Evolutionary conservation across 2,113 vertebrate genomes (phyloP), one percentile per base, ranked within the genome.

Genomic region (Bufo gargarizans): DNA sequence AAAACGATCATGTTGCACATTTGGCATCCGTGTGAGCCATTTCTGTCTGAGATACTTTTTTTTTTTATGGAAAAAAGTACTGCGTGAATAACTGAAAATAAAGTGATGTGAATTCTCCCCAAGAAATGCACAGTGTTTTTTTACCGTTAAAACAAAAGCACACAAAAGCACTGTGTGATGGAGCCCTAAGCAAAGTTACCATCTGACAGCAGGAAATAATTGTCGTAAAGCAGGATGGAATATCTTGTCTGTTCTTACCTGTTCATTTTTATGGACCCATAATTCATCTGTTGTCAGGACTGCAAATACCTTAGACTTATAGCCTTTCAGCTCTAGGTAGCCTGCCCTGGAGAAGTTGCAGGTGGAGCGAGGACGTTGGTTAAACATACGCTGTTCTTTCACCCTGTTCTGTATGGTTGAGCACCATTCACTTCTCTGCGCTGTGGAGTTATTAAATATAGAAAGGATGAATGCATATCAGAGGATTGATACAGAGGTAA

Each of bases 251-350:
- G 5, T 55, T 22, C 93, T 8, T 91, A 99, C 98, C 97, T 99
- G 98, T 61, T 99, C 97, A 0, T 94, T 99, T 95, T 99, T 99
- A 94, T 99, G 96, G n/a, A 99, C 90, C 91, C 98, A 99, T 93
- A 99, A 94, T 93, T 98, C 96, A 0, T 98, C 96, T 0, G 95
- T 96, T 91, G 91, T 96, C 91, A 99, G 94, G 84, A 96, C 96
- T 3, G 95, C 93, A 0, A 98, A 98, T 14, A 99, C 94, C 91
- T 95, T 99, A 91, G 97, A 96, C 88, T 99, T 99, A 85, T 96
- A 96, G 63, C 98, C 98, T 56, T 98, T 99, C 58, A 99, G 92
- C 87, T 99, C 98, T 69, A 99, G 92, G 77, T 72, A 91, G 12
- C 98, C 98, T 0, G 94, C 94, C 91, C 95, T 96, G 91, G 95